Base-by-base conservation (phyloP, 37 sponge, comb jelly and placozoan species). In the Agelas oroides region DNA sequence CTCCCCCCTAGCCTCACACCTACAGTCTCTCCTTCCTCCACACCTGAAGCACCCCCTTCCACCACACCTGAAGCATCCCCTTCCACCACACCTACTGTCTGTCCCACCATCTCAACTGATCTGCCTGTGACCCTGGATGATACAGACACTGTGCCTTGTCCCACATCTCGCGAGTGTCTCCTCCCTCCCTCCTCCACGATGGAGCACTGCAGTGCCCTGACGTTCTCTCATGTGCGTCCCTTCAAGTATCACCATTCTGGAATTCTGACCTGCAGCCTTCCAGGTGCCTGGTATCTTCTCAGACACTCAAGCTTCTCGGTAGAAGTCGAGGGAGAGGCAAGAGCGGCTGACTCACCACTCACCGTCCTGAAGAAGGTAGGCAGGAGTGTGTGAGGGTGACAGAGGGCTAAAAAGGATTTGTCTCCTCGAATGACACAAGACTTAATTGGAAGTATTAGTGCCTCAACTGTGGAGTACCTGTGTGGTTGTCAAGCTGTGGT, bases 201-300 rank as follows among this genome's bases (percentile, higher is more conserved):
- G 24, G 35, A 37, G 20, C 89, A 88, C 53, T 92, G 93, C 72
- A 88, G 88, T 54, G 24, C 76, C 20, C 88, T 88, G 72, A 39
- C 70, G 30, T 74, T 64, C 70, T 92, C 93, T 6, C 88, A 88
- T 25, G 57, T 92, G 1, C 63, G 88, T 27, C 35, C 84, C n/a
- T 92, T 87, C 36, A 33, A 46, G 8, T 36, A 16, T 8, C 33
- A 63, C 37, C 33, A 33, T 12, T 31, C 34, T 11, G 70, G 78
- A 11, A 17, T 88, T 24, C 76, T 78, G 57, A 75, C 85, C 15
- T 92, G 93, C 64, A 52, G 73, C 36, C 5, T 85, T 0, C 85
- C 85, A 13, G 93, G 93, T 33, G 31, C 62, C 8, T 84, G 88
- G 88, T 84, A 71, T 77, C 88, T 92, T 5, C 57, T 92, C n/a